Base-by-base conservation (phyloP, 1,140 invertebrate species). In the Drosophila carrolli region DNA sequence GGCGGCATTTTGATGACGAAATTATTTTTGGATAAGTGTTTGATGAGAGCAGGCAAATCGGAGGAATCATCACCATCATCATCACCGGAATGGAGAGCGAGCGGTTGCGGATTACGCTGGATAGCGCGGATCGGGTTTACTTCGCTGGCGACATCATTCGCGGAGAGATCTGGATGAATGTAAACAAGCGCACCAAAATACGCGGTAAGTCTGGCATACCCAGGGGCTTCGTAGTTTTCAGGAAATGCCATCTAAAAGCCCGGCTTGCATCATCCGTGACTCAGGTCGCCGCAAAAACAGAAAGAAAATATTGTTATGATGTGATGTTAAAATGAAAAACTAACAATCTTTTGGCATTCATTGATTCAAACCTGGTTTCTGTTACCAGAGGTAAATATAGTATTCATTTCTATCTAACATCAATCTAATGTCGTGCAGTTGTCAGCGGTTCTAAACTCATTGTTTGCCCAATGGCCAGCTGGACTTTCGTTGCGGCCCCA, bases 151-250 rank as follows among this genome's bases (percentile, higher is more conserved):
- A 92, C 50, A 80, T 81, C 13, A 91, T 92, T 53, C 76, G 79
- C 32, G 92, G 92, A 19, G 83, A 91, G 51, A 86, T 92, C 40
- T 90, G 83, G 74, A 68, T 92, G 68, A 91, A 88, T 65, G 54
- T 91, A 10, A 81, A 58, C 41, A 92, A 92, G 66, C 78, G 85
- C 43, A 88, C 88, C 5, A 92, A 92, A 73, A 92, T 92, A 41
- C 75, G 90, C 56, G 92, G 92, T 92, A 79, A 90, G 88, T 48
- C 19, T 10, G 16, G 23, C 41, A 55, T 54, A 5, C 19, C 10
- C 29, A 32, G 29, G 29, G 29, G 6, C 2, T 32, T 7, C 10
- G 14, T 44, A 6, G 10, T 29, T 37, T 47, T 16, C 46, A 47
- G 35, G 32, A 8, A 44, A 62, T 66, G 41, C 43, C 41, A 53